phyloP scores from a whole-genome alignment of 2,113 vertebrate genomes.

The Hymenochirus boettgeri region DNA sequence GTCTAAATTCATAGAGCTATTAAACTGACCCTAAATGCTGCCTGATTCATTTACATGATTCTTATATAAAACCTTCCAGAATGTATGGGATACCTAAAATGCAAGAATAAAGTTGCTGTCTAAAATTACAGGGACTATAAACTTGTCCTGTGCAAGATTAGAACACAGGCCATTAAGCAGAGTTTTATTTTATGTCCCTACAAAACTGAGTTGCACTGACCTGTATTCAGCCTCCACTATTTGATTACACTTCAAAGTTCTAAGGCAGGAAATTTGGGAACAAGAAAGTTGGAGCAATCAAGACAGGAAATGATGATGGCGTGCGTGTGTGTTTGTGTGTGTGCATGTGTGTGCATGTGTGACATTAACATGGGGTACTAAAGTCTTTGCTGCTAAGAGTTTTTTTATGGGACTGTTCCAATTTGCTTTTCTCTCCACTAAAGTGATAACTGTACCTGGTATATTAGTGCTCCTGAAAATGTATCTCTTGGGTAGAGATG shows the following conservation, averaged over 20 bases:
- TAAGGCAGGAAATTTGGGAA: conserved; percentile 24
- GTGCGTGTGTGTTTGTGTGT: no score
- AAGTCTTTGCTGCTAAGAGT: no score
- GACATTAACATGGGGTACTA: no score
- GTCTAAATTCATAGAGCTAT: background rate
- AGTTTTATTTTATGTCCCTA: conserved; percentile 30
- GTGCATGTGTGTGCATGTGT: no score
- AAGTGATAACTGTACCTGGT: no score
- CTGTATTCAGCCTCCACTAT: conserved; percentile 14
- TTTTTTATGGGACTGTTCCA: no score
- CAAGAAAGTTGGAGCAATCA: conserved; percentile 34
- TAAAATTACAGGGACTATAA: conserved; percentile 17
- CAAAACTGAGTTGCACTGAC: conserved; percentile 15
- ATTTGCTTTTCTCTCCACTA: no score
- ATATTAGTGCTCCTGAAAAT: no score
- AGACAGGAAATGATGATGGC: conserved; percentile 37
- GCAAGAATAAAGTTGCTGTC: conserved; percentile 15
- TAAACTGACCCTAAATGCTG: conserved; percentile 19
- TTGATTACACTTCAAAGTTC: conserved; percentile 42
- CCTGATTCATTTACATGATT: background rate
- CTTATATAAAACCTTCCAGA: background rate
- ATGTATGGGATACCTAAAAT: background rate
- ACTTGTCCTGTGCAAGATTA: conserved; percentile 17
- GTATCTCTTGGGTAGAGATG: no score
- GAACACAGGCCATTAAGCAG: conserved; percentile 30